phyloP scores from a whole-genome alignment of 2,888 invertebrate species.

The Cataglyphis cursor region DNA sequence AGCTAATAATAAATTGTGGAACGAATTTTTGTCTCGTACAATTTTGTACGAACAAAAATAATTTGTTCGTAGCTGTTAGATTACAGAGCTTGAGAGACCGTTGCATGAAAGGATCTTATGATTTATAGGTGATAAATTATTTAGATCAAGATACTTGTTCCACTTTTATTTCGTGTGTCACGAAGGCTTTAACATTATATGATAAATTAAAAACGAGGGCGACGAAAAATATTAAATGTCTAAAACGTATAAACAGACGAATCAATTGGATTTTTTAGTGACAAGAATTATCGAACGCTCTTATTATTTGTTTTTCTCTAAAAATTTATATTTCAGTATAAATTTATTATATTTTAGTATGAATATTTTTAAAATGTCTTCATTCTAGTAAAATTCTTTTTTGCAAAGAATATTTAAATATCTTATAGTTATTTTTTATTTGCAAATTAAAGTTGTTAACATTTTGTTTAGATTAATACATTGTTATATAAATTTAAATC shows the following conservation, averaged over 20 bases:
- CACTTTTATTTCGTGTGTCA: conserved; percentile 26
- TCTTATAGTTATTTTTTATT: background rate
- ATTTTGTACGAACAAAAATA: conserved; percentile 3
- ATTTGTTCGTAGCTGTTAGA: background rate
- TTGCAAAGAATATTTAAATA: background rate
- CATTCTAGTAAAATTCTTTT: background rate
- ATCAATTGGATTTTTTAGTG: background rate
- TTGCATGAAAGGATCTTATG: background rate
- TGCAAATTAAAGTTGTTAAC: background rate
- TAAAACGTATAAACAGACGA: background rate
- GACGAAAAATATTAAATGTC: conserved; percentile 4
- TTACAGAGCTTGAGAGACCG: conserved; percentile 8
- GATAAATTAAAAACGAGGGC: background rate
- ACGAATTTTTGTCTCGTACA: conserved; percentile 19
- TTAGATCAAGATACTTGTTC: conserved; percentile 16
- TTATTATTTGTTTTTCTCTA: background rate
- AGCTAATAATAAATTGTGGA: background rate
- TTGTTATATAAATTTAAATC: background rate
- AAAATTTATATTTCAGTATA: background rate
- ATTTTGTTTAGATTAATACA: background rate
- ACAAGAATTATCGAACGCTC: background rate
- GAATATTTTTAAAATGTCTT: background rate
- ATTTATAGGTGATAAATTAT: conserved; percentile 35
- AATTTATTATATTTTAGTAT: conserved; percentile 2
- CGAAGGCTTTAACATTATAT: background rate